Conservation (phyloP, 1,140 invertebrate species). For the Diabrotica virgifera region DNA sequence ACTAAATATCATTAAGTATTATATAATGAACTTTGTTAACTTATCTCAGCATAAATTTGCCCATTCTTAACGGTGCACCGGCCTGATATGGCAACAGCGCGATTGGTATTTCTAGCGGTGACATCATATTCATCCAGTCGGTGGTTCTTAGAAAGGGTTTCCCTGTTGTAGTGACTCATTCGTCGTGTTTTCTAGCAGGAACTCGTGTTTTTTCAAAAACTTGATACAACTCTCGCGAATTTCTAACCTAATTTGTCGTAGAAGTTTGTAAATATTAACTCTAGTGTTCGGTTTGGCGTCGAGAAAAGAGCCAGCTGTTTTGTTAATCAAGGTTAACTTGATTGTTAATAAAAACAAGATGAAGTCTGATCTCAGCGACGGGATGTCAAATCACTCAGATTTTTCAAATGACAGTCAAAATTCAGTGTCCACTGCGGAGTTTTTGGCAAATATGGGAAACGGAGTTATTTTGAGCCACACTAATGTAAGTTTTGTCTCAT, state of each 20-base stretch:
- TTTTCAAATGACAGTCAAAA: slow-evolving; percentile 48
- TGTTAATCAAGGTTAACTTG: slow-evolving; percentile 9
- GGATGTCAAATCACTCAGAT: slow-evolving; percentile 47
- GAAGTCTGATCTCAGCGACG: slow-evolving; percentile 45
- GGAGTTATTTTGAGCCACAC: slow-evolving; percentile 35
- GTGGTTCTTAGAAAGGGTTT: slow-evolving; percentile 46
- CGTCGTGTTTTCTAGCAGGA: slow-evolving; percentile 21
- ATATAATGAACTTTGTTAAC: too few species aligned
- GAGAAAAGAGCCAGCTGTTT: slow-evolving; percentile 18
- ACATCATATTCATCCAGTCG: slow-evolving; percentile 41
- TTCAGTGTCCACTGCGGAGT: slow-evolving; percentile 41
- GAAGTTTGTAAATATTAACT: too few species aligned
- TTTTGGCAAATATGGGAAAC: slow-evolving; percentile 39
- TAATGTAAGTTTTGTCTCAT: slow-evolving; percentile 26
- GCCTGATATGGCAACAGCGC: slow-evolving; percentile 1
- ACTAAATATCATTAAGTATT: too few species aligned
- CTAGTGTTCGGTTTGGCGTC: neutral
- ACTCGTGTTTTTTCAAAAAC: slow-evolving; percentile 22
- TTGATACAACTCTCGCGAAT: too few species aligned
- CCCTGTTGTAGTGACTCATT: slow-evolving; percentile 41
- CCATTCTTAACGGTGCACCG: too few species aligned
- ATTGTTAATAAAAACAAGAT: slow-evolving; percentile 24
- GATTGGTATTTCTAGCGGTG: slow-evolving; percentile 26
- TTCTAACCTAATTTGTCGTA: too few species aligned
- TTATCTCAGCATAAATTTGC: too few species aligned